These are phyloP conservation scores for Eubucco bourcierii DNA, from an alignment of 2,113 vertebrate genomes.

Conservation along the genomic window DNA sequence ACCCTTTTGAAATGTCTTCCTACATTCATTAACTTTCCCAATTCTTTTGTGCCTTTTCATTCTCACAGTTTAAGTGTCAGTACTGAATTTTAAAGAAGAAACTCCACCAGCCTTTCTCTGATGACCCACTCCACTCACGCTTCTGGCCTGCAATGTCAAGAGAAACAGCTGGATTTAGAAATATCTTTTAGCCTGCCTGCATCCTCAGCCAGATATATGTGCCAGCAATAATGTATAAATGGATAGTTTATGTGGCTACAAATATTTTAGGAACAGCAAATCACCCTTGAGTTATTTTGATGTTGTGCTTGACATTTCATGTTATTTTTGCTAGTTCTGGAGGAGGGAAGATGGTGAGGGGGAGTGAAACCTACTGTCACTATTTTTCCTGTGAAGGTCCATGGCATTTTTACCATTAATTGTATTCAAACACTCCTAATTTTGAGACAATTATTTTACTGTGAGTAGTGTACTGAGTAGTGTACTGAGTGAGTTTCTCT, in stretches of 20 bases:
- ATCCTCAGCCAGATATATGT: neutral
- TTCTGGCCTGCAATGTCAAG: neutral
- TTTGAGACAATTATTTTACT: neutral
- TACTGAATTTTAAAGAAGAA: neutral
- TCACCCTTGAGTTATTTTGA: conserved; percentile 32
- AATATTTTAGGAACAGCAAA: conserved; percentile 26
- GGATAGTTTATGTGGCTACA: neutral
- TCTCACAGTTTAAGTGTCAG: neutral
- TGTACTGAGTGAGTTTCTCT: no score
- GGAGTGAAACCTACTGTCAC: conserved; percentile 50
- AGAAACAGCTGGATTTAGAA: neutral
- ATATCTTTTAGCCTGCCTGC: neutral
- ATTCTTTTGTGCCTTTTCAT: neutral
- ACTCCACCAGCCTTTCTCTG: neutral
- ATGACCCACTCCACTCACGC: neutral
- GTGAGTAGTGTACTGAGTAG: neutral
- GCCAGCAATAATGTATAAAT: neutral
- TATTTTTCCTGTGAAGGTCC: conserved; percentile 11
- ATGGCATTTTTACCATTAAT: neutral
- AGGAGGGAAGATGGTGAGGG: neutral
- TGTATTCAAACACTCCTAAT: neutral
- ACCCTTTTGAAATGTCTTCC: neutral
- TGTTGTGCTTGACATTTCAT: conserved; percentile 1
- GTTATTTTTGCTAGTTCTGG: conserved; percentile 43
- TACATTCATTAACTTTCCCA: neutral